These are phyloP conservation scores for Heliocidaris erythrogramma DNA, from an alignment of 35 echinoderm and acorn worm genomes.

Conservation along the genomic window DNA sequence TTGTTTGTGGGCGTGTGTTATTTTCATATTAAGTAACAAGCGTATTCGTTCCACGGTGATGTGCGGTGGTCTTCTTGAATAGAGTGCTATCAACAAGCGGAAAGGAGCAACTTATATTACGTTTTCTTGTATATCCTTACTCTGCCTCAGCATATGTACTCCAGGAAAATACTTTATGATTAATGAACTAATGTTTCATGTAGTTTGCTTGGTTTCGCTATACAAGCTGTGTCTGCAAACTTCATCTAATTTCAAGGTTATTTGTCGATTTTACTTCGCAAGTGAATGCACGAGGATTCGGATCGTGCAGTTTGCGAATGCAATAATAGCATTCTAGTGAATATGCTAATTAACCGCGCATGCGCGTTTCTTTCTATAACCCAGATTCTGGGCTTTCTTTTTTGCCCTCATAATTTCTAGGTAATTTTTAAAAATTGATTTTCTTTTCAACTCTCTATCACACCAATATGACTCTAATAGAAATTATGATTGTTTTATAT, in stretches of 20 bases:
- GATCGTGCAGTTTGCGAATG: not conserved
- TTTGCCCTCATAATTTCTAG: too few species aligned
- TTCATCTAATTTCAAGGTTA: conserved; percentile 12
- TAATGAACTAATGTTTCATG: not conserved
- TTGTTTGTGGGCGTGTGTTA: conserved; percentile 52
- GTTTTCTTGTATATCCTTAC: not conserved
- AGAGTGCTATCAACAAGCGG: not conserved
- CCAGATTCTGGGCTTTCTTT: not conserved
- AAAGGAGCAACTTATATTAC: conserved; percentile 9
- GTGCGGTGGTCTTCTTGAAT: conserved; percentile 38
- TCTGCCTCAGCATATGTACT: not conserved
- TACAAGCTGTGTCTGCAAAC: not conserved
- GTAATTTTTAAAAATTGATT: too few species aligned
- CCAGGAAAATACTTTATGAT: not conserved
- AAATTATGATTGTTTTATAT: too few species aligned
- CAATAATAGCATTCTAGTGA: not conserved
- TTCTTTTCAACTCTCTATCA: too few species aligned
- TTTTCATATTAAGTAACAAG: conserved; percentile 24
- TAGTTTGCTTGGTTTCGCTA: not conserved
- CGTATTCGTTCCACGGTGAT: conserved; percentile 21
- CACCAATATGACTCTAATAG: too few species aligned
- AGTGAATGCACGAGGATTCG: conserved; percentile 35
- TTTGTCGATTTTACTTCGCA: conserved; percentile 3
- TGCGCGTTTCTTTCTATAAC: not conserved
- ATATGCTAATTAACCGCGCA: conserved; percentile 31